These are phyloP conservation scores for Spizaetus ornatus DNA, from an alignment of 2,113 vertebrate species.

Conservation along the genomic window DNA sequence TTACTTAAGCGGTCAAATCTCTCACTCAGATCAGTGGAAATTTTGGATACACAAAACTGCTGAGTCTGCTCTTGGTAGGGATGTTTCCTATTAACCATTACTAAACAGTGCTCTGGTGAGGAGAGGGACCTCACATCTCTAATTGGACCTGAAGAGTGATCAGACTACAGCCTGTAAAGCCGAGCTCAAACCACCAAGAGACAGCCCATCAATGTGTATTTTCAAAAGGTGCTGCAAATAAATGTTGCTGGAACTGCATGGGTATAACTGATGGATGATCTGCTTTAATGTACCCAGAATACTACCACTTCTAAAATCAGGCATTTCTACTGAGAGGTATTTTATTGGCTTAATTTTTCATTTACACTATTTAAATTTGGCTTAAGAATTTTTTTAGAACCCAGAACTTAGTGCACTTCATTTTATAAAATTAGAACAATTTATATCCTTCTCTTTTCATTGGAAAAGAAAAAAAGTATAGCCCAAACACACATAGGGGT, in stretches of 20 bases:
- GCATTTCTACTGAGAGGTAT: constrained; percentile 24
- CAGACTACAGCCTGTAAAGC: background rate
- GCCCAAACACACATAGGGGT: background rate
- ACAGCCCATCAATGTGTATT: background rate
- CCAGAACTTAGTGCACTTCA: background rate
- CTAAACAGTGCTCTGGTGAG: background rate
- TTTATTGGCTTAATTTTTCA: background rate
- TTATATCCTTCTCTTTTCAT: constrained; percentile 28
- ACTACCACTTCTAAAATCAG: background rate
- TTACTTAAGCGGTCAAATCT: background rate
- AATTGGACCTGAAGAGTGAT: background rate
- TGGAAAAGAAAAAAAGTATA: background rate
- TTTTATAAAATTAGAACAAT: constrained; percentile 46
- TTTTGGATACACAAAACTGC: background rate
- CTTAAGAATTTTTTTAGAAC: background rate
- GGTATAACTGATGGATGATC: background rate
- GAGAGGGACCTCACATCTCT: background rate
- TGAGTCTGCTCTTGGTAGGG: background rate
- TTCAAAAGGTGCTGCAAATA: background rate
- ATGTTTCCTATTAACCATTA: background rate
- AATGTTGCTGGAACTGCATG: background rate
- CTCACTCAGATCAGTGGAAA: background rate
- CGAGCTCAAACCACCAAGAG: background rate
- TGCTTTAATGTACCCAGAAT: background rate
- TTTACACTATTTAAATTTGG: background rate